phyloP scores from a whole-genome alignment of 2,888 invertebrate species.

The Electrophaes corylata region DNA sequence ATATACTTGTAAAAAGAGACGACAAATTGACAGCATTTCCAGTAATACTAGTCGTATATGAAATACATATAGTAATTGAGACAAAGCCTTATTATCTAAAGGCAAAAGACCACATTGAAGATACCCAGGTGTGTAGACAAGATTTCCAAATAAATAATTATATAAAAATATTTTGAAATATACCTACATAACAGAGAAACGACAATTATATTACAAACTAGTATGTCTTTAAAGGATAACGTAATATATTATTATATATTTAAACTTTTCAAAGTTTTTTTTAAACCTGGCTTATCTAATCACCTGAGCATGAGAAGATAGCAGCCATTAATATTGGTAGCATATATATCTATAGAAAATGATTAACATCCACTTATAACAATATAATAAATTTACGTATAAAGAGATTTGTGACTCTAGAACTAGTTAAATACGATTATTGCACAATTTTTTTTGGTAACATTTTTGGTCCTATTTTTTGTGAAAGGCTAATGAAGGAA shows the following conservation, averaged over 20 bases:
- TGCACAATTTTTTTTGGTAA: slow-evolving; percentile 41
- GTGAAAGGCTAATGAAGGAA: slow-evolving; percentile 41
- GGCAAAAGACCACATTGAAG: slow-evolving; percentile 58
- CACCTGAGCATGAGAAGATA: slow-evolving; percentile 45
- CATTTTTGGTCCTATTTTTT: slow-evolving; percentile 57
- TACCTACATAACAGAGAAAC: neutral
- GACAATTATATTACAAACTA: neutral
- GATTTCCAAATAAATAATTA: slow-evolving; percentile 16
- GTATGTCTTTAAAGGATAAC: neutral
- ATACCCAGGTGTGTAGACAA: slow-evolving; percentile 38
- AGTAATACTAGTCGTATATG: slow-evolving; percentile 70
- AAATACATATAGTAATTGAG: slow-evolving; percentile 71
- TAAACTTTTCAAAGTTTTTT: neutral
- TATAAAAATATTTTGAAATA: slow-evolving; percentile 20
- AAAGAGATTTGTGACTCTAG: slow-evolving; percentile 56
- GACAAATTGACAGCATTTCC: slow-evolving; percentile 80
- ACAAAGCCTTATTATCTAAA: slow-evolving; percentile 68
- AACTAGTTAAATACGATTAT: slow-evolving; percentile 46
- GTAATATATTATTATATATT: neutral
- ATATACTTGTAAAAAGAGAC: slow-evolving; percentile 71
- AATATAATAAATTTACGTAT: slow-evolving; percentile 57
- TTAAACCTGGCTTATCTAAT: slow-evolving; percentile 29
- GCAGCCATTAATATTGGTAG: slow-evolving; percentile 52
- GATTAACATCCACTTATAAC: slow-evolving; percentile 58
- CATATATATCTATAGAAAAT: slow-evolving; percentile 46